These are phyloP conservation scores for Hydropotes inermis DNA, from an alignment of 2,113 vertebrate species.

Conservation along the genomic window DNA sequence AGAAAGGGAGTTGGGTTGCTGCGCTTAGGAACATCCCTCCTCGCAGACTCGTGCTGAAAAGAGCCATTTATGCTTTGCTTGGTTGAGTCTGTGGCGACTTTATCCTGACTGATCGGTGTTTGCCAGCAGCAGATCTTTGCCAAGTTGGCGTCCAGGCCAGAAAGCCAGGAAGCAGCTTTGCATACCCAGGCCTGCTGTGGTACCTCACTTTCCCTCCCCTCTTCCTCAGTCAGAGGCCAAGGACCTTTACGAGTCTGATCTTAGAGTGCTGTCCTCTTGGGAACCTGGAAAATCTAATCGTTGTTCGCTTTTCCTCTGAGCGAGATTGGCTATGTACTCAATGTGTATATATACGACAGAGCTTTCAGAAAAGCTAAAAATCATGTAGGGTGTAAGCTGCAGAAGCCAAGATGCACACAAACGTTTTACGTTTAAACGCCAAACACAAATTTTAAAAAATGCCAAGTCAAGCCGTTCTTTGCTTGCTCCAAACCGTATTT, in stretches of 20 bases:
- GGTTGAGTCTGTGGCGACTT: neutral
- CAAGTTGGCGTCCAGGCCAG: neutral
- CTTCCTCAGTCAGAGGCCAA: neutral
- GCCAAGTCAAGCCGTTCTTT: neutral
- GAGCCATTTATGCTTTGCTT: neutral
- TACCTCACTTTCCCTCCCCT: neutral
- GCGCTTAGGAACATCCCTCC: neutral
- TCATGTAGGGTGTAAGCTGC: neutral
- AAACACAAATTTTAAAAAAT: neutral
- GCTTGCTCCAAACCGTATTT: neutral
- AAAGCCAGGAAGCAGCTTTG: neutral
- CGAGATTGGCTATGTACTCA: no score
- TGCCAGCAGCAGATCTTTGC: neutral
- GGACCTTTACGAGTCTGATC: neutral
- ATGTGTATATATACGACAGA: accelerated
- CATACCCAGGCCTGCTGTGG: neutral
- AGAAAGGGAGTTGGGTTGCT: neutral
- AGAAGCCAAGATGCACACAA: neutral
- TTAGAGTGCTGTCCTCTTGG: neutral
- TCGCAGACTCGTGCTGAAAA: neutral
- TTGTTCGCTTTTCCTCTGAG: neutral
- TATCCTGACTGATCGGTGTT: neutral
- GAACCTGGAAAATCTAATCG: neutral
- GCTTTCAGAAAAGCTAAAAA: neutral
- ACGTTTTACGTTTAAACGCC: neutral